Conservation (phyloP, 1,140 invertebrate species). For the Coboldia fuscipes region DNA sequence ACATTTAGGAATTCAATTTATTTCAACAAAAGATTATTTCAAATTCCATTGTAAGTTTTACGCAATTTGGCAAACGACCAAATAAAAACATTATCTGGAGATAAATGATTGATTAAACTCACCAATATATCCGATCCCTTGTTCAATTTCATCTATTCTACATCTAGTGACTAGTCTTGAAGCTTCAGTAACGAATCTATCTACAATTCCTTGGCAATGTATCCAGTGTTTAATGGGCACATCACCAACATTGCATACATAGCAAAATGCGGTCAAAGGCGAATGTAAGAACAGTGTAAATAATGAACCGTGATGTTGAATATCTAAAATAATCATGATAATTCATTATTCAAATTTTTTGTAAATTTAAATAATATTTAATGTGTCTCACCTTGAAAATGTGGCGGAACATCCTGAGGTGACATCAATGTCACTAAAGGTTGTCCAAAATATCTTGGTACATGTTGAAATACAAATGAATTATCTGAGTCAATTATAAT, state of each 20-base stretch:
- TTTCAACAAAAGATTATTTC: neutral
- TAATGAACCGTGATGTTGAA: constrained; percentile 76
- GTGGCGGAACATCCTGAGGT: constrained; percentile 67
- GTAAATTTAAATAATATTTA: neutral
- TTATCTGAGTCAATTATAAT: constrained; percentile 90
- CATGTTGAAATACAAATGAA: constrained; percentile 81
- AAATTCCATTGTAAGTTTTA: no score
- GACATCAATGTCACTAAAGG: constrained; percentile 90
- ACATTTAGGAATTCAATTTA: neutral
- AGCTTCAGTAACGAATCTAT: constrained; percentile 78
- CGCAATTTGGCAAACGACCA: neutral
- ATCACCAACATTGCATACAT: constrained; percentile 72
- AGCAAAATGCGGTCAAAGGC: constrained; percentile 81
- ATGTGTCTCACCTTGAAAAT: constrained; percentile 46
- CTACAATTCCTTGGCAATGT: constrained; percentile 67
- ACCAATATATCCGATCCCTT: constrained; percentile 22
- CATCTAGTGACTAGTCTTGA: constrained; percentile 60
- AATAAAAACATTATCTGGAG: neutral
- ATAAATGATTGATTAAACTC: neutral
- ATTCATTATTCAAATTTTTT: constrained; percentile 4
- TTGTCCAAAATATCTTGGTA: constrained; percentile 80
- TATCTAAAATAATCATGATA: constrained; percentile 27
- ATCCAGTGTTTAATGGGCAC: constrained; percentile 78
- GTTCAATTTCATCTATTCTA: constrained; percentile 50
- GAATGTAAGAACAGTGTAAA: constrained; percentile 91